Evolutionary conservation across 2,797 vertebrate genomes (phyloP).

Genomic region (Muraenolepis orangiensis): DNA sequence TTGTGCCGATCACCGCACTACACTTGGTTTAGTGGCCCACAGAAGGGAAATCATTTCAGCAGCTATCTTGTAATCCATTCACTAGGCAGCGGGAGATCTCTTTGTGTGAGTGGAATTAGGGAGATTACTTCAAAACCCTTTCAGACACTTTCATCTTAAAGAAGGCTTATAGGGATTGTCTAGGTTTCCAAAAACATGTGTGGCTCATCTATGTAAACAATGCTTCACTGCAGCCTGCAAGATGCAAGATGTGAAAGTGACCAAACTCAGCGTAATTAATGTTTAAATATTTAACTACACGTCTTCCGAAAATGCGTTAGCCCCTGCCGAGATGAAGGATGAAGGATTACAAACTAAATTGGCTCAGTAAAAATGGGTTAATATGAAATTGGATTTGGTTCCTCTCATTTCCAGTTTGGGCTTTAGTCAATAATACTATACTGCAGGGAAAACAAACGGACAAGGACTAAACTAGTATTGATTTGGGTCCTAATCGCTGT

Average conservation of each 20-base stretch:
- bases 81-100: neutral
- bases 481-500: neutral
- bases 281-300: neutral
- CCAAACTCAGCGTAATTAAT: neutral
- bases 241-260: neutral
- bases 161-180: neutral
- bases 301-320: neutral
- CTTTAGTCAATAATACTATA: neutral
- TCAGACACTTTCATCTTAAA: neutral
- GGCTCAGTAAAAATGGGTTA: neutral
- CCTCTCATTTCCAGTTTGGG: neutral
- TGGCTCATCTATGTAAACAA: neutral
- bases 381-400: neutral
- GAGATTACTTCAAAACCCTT: neutral
- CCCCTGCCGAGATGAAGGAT: neutral
- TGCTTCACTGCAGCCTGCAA: neutral
- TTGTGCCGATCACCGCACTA: too few relatives aligned
- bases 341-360: neutral
- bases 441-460: neutral
- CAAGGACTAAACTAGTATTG: neutral
- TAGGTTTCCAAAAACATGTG: neutral
- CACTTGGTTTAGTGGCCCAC: neutral
- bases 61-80: neutral
- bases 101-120: slow-evolving; percentile 6
- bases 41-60: neutral